phyloP scores from a whole-genome alignment of 2,113 vertebrate genomes.

The Muntiacus muntjak region DNA sequence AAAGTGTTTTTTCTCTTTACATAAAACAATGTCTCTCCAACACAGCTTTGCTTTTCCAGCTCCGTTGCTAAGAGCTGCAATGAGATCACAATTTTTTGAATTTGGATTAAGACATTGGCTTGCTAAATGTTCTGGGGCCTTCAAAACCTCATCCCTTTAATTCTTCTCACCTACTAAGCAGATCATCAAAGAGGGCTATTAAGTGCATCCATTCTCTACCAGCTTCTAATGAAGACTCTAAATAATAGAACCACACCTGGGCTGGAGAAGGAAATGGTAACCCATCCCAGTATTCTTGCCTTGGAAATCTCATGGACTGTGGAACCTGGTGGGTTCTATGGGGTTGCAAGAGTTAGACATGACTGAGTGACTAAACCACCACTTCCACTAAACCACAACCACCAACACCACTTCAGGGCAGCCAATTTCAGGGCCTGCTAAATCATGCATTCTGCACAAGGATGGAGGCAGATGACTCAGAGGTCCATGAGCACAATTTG shows the following conservation, averaged over 20 bases:
- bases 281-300: neutral
- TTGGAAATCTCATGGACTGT: neutral
- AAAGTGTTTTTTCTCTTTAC: neutral
- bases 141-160: neutral
- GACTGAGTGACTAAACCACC: neutral
- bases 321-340: neutral
- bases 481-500: neutral
- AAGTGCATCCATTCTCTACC: no score
- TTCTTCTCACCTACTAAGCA: neutral
- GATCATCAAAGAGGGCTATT: neutral
- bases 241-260: neutral
- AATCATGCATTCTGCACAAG: no score
- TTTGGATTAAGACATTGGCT: neutral
- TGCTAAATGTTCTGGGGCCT: neutral
- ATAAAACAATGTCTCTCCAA: neutral
- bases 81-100: neutral
- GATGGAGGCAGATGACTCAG: fast-evolving
- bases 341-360: neutral
- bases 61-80: neutral
- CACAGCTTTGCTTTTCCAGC: no score
- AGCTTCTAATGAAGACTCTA: neutral
- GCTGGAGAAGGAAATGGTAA: neutral
- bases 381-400: neutral
- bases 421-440: neutral
- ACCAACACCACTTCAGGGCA: neutral